Percentiles rank a stretch among this genome's conserved stretches.
Conservation (phyloP, 1,140 invertebrate species). For the Macrosteles quadrilineatus region DNA sequence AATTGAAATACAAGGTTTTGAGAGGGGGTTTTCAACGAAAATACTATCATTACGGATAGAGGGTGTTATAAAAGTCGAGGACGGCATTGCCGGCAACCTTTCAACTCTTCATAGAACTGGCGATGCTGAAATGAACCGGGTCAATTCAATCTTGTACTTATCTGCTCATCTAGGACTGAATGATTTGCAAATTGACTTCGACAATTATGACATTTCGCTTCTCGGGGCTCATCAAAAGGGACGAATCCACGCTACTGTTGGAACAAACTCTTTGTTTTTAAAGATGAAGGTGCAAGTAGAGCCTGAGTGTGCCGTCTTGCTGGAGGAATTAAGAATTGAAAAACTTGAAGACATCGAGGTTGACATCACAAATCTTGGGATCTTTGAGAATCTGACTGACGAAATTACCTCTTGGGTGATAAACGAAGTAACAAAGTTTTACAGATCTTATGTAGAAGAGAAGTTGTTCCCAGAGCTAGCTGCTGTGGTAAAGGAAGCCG, state of each 20-base stretch:
- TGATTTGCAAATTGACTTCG: neutral
- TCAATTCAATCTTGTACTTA: neutral
- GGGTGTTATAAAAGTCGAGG: neutral
- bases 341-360: neutral
- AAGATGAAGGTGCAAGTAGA: neutral
- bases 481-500: neutral
- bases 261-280: neutral
- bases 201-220: constrained; percentile 8
- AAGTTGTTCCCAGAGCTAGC: neutral
- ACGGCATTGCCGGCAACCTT: neutral
- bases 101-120: constrained; percentile 7
- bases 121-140: neutral
- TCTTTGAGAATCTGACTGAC: constrained; percentile 14
- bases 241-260: neutral
- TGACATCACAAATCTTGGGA: constrained; percentile 15
- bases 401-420: constrained; percentile 13
- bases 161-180: neutral
- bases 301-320: neutral
- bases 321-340: neutral
- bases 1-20: neutral
- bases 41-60: neutral
- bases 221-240: constrained; percentile 6
- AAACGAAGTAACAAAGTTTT: neutral
- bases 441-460: neutral
- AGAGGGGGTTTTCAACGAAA: neutral